Evolutionary conservation across 2,113 vertebrate species (phyloP), one percentile per base, ranked within the genome.

Genomic region (Perca flavescens): DNA sequence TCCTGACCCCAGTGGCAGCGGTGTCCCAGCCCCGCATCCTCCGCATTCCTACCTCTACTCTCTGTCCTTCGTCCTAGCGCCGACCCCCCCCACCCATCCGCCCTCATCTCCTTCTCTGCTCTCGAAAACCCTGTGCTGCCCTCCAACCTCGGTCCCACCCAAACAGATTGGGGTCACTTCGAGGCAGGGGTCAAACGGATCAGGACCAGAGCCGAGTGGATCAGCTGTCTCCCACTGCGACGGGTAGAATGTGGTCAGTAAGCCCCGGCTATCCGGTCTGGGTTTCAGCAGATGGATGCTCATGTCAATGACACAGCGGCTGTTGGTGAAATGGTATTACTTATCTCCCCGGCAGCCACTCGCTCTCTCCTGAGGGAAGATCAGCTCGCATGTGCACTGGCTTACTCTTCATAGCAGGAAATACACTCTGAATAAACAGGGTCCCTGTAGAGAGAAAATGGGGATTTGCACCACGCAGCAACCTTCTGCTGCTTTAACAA

Each of bases 171-270:
- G 67, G 84, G 79, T 88, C 86, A 87, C 74, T 79, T 89, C 69
- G 40, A 79, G 70, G 80, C 79, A 64, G 74, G 84, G 89, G 86
- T 92, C 82, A 88, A 68, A 76, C 21, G 28, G 77, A 86, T 91
- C 87, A 74, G 85, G 88, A 91, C 87, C 87, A 85, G 46, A 82
- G 81, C 82, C 79, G 65, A 86, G 81, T 81, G 74, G 87, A 89
- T 91, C 89, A 89, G 87, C 89, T 88, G 86, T 83, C 72, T 85
- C 83, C 87, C 67, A 47, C 79, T 71, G 87, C 22, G 60, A 28
- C 28, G 49, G 52, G 70, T 70, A 81, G 85, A 90, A 90, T 91
- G 89, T 31, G 67, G 74, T 76, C 71, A 46, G 70, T 88, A 88
- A 87, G 86, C 84, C 77, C 60, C 0, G 65, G 25, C 84, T 74